Evolutionary conservation across 2,113 vertebrate species (phyloP).

Genomic region (Siniperca chuatsi): DNA sequence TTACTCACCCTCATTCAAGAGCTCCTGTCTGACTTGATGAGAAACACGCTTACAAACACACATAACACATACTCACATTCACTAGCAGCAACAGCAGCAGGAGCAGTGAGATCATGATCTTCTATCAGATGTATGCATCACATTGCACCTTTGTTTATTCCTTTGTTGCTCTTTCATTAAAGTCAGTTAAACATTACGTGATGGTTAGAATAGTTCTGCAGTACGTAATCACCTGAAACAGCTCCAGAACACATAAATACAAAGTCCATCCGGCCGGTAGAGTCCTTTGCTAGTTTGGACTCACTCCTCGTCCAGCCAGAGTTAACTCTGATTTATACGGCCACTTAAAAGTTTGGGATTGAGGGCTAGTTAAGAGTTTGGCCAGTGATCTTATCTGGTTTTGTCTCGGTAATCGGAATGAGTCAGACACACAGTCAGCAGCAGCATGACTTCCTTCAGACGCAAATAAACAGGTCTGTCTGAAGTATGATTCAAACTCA

Average conservation of each 20-base stretch:
- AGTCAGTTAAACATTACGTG: constrained; percentile 76
- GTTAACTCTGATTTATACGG: constrained; percentile 63
- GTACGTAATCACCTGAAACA: constrained; percentile 60
- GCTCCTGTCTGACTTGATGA: constrained; percentile 65
- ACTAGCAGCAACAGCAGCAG: constrained; percentile 33
- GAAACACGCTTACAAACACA: constrained; percentile 38
- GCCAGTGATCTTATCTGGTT: constrained; percentile 50
- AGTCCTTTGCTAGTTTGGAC: constrained; percentile 51
- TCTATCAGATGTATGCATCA: constrained; percentile 58
- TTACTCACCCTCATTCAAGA: constrained; percentile 56
- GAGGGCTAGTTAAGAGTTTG: constrained; percentile 54
- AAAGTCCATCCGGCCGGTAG: constrained; percentile 37
- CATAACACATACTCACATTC: neutral
- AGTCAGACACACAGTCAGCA: constrained; percentile 84
- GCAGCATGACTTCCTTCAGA: constrained; percentile 87
- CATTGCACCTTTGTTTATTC: constrained; percentile 74
- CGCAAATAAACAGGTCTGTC: constrained; percentile 85
- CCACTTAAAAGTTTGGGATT: constrained; percentile 52
- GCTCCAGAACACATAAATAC: constrained; percentile 79
- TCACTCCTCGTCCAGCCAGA: constrained; percentile 15
- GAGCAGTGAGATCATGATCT: constrained; percentile 64
- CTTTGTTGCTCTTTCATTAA: constrained; percentile 77
- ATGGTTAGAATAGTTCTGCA: constrained; percentile 62
- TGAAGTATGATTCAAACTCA: constrained; percentile 75
- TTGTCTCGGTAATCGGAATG: constrained; percentile 81